Evolutionary conservation across 2,797 vertebrate genomes (phyloP), one percentile per base, ranked within the genome.

Genomic region (Amphiprion clarkii): DNA sequence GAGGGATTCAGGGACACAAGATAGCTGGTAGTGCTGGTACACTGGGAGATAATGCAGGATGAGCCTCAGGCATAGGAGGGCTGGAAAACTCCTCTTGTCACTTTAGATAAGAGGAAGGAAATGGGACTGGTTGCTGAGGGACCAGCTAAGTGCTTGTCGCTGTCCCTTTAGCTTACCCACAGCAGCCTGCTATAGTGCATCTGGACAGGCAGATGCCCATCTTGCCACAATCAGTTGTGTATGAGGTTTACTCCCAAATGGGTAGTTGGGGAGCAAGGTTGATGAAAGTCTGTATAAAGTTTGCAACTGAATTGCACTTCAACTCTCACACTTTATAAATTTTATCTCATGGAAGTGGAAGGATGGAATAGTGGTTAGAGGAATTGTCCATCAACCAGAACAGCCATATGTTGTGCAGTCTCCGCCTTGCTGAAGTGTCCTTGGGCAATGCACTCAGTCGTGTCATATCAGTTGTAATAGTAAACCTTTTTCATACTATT

Each of bases 21-120:
- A 90, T 89, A 86, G 88, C 88, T 81, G 0, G 68, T 82, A 81
- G 82, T 78, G 83, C 85, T 78, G 76, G 79, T 81, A 79, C 81
- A 78, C 79, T 66, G 58, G 65, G 76, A 91, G 93, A 91, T 93
- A 93, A 92, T 92, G 89, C 81, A 78, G 84, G 77, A 91, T 85
- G 86, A 91, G 91, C 92, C 88, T 78, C 57, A 66, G 90, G 92
- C 90, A 86, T 64, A 86, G 81, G 84, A 84, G 76, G 81, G 85
- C 80, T 74, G 79, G 76, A 90, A 88, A 87, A 92, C 80, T 91
- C 85, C 79, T 84, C 89, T 84, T 93, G 93, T 94, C 93, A 93
- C 89, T 94, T 94, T 83, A 91, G 91, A 94, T 94, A 94, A 94
- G 91, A 79, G 79, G 46, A 67, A 78, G 88, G 86, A 90, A 94